phyloP scores from a whole-genome alignment of 2,113 vertebrate genomes.

The Cryptomyrus ogoouensis region DNA sequence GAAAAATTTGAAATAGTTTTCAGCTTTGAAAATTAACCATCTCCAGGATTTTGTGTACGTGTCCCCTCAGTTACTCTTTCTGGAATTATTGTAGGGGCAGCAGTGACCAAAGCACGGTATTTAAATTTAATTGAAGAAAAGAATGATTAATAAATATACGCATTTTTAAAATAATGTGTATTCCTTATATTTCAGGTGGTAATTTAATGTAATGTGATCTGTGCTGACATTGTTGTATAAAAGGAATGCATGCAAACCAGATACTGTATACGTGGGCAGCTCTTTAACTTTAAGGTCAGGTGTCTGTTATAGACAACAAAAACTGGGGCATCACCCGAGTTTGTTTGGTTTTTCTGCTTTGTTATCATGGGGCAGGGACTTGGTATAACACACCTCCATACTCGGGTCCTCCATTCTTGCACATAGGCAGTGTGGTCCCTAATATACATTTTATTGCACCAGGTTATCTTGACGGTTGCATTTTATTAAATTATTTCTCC shows the following conservation, averaged over 20 bases:
- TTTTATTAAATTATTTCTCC: neutral
- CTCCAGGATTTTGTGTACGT: neutral
- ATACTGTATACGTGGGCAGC: conserved; percentile 52
- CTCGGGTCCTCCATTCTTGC: neutral
- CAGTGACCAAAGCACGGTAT: neutral
- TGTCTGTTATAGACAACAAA: conserved; percentile 54
- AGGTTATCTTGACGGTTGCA: neutral
- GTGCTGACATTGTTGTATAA: conserved; percentile 64
- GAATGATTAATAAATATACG: neutral
- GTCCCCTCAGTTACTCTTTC: neutral
- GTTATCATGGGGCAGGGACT: conserved; percentile 46
- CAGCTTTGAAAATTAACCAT: neutral
- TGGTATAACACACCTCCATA: conserved; percentile 25
- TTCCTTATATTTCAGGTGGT: conserved; percentile 46
- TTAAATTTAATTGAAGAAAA: neutral
- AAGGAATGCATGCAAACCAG: conserved; percentile 54
- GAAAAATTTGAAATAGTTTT: neutral
- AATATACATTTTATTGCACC: neutral
- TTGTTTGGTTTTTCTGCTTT: conserved; percentile 58
- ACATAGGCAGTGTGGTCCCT: neutral
- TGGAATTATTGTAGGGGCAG: neutral
- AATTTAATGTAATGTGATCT: conserved; percentile 38
- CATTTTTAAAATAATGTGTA: neutral
- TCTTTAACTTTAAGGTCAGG: conserved; percentile 67
- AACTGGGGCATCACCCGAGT: conserved; percentile 42